phyloP scores from a whole-genome alignment of 2,113 vertebrate species.

The Dolichotis patagonum region DNA sequence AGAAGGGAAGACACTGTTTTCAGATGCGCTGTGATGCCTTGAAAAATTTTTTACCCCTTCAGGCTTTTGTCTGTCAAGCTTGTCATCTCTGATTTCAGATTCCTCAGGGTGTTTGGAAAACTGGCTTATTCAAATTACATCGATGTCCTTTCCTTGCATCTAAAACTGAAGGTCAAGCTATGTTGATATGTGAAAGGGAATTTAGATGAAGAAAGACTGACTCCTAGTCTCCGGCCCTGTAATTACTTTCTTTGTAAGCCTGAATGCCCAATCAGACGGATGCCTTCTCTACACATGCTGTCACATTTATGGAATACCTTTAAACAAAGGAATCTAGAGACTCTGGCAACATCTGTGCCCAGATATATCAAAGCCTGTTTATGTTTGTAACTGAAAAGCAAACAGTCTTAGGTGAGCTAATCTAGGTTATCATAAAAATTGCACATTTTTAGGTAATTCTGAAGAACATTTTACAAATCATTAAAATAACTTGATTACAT shows the following conservation, averaged over 20 bases:
- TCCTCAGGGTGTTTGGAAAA: slow-evolving; percentile 48
- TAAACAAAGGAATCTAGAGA: slow-evolving; percentile 70
- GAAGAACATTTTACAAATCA: slow-evolving; percentile 33
- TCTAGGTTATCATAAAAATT: slow-evolving; percentile 34
- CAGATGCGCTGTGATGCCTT: neutral
- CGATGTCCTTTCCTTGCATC: slow-evolving; percentile 54
- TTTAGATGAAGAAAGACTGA: slow-evolving; percentile 5
- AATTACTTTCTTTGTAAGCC: slow-evolving; percentile 63
- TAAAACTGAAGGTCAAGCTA: slow-evolving; percentile 71
- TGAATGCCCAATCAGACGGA: slow-evolving; percentile 66
- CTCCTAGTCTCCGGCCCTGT: slow-evolving; percentile 36
- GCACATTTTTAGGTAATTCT: slow-evolving; percentile 48
- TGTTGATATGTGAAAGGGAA: slow-evolving; percentile 55
- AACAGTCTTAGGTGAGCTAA: slow-evolving; percentile 51
- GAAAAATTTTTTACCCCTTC: slow-evolving; percentile 10
- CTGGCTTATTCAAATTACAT: slow-evolving; percentile 58
- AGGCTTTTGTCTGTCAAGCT: neutral
- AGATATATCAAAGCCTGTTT: slow-evolving; percentile 66
- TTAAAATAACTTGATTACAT: slow-evolving; percentile 7
- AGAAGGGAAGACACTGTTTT: neutral
- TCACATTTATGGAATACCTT: slow-evolving; percentile 60
- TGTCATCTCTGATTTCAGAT: slow-evolving; percentile 57
- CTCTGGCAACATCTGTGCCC: slow-evolving; percentile 53
- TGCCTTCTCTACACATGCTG: slow-evolving; percentile 17
- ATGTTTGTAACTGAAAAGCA: slow-evolving; percentile 62